Evolutionary conservation across 2,113 vertebrate species (phyloP).

Genomic region (Nothobranchius kuhntae): DNA sequence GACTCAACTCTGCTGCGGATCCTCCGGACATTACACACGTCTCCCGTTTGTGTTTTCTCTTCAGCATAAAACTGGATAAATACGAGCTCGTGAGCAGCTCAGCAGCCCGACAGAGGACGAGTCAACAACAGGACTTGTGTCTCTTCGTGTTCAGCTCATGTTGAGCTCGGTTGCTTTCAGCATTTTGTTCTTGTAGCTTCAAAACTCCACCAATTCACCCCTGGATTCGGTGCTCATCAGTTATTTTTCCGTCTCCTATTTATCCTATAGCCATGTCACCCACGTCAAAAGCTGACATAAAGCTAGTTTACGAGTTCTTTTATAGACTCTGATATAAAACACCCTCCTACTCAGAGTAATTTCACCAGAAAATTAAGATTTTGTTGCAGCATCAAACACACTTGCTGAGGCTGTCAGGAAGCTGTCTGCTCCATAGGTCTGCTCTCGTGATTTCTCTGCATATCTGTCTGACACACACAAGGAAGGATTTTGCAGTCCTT

Average conservation of each 20-base stretch:
- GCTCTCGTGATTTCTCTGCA: no score
- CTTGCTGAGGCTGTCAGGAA: not conserved
- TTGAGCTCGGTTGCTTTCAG: not conserved
- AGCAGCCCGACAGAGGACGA: not conserved
- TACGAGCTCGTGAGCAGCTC: no score
- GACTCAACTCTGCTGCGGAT: conserved; percentile 16
- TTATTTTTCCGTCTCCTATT: conserved; percentile 11
- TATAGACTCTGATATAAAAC: not conserved
- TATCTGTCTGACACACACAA: not conserved
- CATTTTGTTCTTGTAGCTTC: conserved; percentile 1
- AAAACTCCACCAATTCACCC: conserved; percentile 16
- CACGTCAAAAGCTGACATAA: not conserved
- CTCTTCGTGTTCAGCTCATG: not conserved
- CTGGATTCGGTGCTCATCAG: not conserved
- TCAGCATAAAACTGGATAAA: not conserved
- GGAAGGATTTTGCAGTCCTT: conserved; percentile 1
- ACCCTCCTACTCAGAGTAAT: not conserved
- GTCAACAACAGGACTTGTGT: not conserved
- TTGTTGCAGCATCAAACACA: conserved; percentile 41
- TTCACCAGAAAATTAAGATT: not conserved
- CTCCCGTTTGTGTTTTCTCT: conserved; percentile 46
- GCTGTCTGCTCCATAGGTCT: no score
- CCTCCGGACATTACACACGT: not conserved
- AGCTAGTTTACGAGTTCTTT: not conserved
- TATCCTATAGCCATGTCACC: conserved; percentile 4